Percentiles rank a stretch among this genome's conserved stretches.
Conservation (phyloP, 2,888 invertebrate genomes). For the Ischnura elegans region DNA sequence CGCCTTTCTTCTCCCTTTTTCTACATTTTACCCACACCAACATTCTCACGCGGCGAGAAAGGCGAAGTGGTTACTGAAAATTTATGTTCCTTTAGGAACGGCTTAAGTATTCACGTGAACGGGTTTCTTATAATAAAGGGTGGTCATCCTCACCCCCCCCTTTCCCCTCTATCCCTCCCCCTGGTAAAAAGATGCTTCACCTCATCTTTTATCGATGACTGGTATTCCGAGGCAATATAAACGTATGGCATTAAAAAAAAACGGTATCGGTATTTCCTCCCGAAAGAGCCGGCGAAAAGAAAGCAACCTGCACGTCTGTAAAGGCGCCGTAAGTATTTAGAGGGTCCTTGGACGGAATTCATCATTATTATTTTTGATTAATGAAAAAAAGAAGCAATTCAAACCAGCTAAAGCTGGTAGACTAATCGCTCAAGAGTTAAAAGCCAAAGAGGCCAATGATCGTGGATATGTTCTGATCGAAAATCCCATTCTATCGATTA, state of each 20-base stretch:
- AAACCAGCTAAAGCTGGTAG: background rate
- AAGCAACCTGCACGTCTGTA: background rate
- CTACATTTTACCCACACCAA: background rate
- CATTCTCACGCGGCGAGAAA: background rate
- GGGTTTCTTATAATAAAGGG: constrained; percentile 57
- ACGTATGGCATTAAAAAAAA: constrained; percentile 34
- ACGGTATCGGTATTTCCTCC: constrained; percentile 53
- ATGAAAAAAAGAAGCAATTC: background rate
- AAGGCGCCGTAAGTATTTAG: constrained; percentile 28
- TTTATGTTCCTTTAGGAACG: constrained; percentile 55
- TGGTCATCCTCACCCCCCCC: background rate
- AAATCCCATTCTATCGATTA: background rate
- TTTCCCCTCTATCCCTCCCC: background rate
- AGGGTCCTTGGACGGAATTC: background rate
- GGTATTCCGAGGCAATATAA: constrained; percentile 60
- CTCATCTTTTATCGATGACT: constrained; percentile 65
- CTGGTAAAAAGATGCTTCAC: background rate
- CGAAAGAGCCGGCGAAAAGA: constrained; percentile 40
- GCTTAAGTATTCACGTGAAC: constrained; percentile 53
- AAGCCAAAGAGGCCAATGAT: background rate
- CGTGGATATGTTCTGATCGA: background rate
- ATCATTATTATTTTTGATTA: constrained; percentile 38
- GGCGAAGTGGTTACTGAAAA: constrained; percentile 56
- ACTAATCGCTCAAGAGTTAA: background rate
- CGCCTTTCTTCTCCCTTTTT: background rate